Evolutionary conservation across 2,888 invertebrate genomes (phyloP), one percentile per base, ranked within the genome.

Genomic region (Trissolcus brochymenae): DNA sequence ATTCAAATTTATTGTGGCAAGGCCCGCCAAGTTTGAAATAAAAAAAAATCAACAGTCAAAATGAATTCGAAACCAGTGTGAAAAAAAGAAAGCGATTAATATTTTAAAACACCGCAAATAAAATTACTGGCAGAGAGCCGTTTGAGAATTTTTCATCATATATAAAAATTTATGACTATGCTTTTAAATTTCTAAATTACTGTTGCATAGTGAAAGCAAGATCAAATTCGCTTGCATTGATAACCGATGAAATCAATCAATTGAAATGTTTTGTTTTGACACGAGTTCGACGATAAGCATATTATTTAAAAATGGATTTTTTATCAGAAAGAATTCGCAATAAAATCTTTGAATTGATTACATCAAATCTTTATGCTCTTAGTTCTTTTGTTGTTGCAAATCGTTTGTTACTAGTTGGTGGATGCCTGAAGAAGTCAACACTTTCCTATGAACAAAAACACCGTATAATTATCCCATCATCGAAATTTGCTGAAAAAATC

Each of bases 161-260:
- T 43, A 3, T 11, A 4, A 57, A 57, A 43, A 14, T 57, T 3
- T 57, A 43, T 9, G 6, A n/a, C 4, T 57, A 57, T 57, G 57
- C 43, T 6, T 43, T 43, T 19, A 1, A 43, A 19, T 57, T 57
- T 43, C 4, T 57, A 0, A 19, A 43, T 2, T 11, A 35, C 19
- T 2, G 0, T 11, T 0, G 21, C n/a, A 19, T 19, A 0, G 1
- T 7, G n/a, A n/a, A 17, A 4, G 13, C 2, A 35, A 7, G 4
- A 0, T n/a, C 13, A 43, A n/a, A 19, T 6, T n/a, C 3, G 4
- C 1, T 6, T 1, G 0, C 40, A 6, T 6, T 57, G 13, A 21
- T 11, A 9, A 1, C 2, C 1, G 0, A 7, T 4, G 21, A 57
- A n/a, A 57, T 57, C 17, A 1, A 4, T 40, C n/a, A 41, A n/a